Percentiles rank a stretch among this genome's conserved stretches.
phyloP scores from a whole-genome alignment of 2,888 invertebrate genomes.

The Platynereis dumerilii region DNA sequence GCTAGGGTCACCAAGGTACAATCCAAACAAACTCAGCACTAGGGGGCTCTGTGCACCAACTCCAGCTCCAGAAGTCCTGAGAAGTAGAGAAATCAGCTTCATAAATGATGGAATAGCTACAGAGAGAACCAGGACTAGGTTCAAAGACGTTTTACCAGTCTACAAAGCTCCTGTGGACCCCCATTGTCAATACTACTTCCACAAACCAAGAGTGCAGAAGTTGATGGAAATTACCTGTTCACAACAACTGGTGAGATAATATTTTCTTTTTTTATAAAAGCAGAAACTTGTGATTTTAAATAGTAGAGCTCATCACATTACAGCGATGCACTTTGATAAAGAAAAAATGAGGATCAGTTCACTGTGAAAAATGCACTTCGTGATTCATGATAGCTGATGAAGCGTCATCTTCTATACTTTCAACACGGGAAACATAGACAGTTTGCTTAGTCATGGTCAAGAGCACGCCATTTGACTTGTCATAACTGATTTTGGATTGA shows the following conservation, averaged over 20 bases:
- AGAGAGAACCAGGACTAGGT: conserved; percentile 48
- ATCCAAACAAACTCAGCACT: conserved; percentile 13
- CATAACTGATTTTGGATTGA: too few relatives aligned
- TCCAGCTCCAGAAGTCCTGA: conserved; percentile 21
- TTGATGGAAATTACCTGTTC: conserved; percentile 37
- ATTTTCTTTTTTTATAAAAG: too few relatives aligned
- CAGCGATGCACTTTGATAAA: too few relatives aligned
- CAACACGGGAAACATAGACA: too few relatives aligned
- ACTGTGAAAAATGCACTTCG: too few relatives aligned
- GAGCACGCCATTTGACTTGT: too few relatives aligned
- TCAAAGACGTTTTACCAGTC: conserved; percentile 55
- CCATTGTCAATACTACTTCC: conserved; percentile 50
- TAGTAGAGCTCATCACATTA: too few relatives aligned
- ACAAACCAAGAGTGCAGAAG: conserved; percentile 46
- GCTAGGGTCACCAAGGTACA: background rate
- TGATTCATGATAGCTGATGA: too few relatives aligned
- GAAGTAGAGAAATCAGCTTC: conserved; percentile 47
- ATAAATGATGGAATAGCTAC: conserved; percentile 56
- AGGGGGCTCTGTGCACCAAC: conserved; percentile 18
- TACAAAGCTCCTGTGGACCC: conserved; percentile 52
- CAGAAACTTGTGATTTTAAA: too few relatives aligned
- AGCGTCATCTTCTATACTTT: too few relatives aligned
- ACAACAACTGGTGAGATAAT: conserved; percentile 21
- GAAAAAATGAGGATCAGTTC: too few relatives aligned
- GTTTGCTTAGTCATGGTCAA: too few relatives aligned